phyloP scores from a whole-genome alignment of 2,113 vertebrate genomes.

The Phylloscopus trochilus region DNA sequence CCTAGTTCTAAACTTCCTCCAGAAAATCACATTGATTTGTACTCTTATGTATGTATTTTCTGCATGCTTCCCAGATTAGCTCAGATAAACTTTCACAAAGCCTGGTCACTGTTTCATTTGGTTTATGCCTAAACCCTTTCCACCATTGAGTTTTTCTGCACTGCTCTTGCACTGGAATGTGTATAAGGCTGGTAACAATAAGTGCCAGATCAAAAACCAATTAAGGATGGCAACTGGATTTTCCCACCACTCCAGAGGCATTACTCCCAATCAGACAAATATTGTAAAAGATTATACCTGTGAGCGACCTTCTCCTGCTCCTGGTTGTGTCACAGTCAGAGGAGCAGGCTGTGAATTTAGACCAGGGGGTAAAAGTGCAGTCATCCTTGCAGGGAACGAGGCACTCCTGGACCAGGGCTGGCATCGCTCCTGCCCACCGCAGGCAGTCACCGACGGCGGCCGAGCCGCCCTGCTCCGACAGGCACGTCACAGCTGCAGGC shows the following conservation, averaged over 20 bases:
- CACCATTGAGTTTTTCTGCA: not conserved
- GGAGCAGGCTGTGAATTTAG: slow-evolving; percentile 85
- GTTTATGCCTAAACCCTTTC: not conserved
- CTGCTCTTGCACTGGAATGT: not conserved
- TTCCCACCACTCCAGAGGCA: not conserved
- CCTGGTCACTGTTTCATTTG: not conserved
- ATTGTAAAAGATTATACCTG: slow-evolving; percentile 72
- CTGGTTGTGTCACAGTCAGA: slow-evolving; percentile 76
- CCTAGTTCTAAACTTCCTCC: not conserved
- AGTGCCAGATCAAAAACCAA: not conserved
- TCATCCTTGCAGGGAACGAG: slow-evolving; percentile 86
- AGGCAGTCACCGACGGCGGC: slow-evolving; percentile 80
- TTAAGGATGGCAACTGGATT: not conserved
- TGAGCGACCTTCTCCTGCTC: slow-evolving; percentile 80
- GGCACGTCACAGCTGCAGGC: slow-evolving; percentile 82
- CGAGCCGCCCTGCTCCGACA: slow-evolving; percentile 70
- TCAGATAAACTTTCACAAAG: not conserved
- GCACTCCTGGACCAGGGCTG: slow-evolving; percentile 81
- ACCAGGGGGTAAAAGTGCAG: slow-evolving; percentile 91
- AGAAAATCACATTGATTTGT: not conserved
- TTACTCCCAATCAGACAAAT: not conserved
- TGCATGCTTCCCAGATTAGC: not conserved
- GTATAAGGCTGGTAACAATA: not conserved
- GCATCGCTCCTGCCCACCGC: slow-evolving; percentile 80
- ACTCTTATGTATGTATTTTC: not conserved